Percentiles rank a stretch among this genome's conserved stretches.
Evolutionary conservation across 92 coral and sea anemone genomes (phyloP).

Genomic region (Epizoanthus rinbou): DNA sequence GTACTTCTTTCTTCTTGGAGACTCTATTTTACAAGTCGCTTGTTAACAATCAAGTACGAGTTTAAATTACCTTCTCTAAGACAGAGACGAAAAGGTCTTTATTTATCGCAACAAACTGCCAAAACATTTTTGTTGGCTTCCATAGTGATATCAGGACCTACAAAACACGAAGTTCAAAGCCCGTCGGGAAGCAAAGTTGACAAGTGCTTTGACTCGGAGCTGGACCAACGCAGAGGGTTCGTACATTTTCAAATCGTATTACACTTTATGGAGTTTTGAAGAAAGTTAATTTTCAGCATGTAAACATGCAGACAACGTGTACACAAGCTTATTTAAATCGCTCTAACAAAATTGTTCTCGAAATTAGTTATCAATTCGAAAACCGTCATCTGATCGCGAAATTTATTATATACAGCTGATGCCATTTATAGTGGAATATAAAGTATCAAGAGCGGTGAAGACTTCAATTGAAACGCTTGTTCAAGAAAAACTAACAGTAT

Average conservation of each 20-base stretch:
- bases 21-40: no score
- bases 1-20: no score
- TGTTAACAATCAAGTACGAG: not conserved
- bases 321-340: not conserved
- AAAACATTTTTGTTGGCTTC: not conserved
- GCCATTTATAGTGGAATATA: not conserved
- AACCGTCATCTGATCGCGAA: not conserved
- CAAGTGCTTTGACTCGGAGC: no score
- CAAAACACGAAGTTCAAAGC: constrained; percentile 26
- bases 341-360: not conserved
- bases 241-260: not conserved
- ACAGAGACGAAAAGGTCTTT: not conserved
- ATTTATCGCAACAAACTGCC: not conserved
- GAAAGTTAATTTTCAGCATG: not conserved
- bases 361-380: not conserved
- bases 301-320: constrained; percentile 8
- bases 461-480: no score
- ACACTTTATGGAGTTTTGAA: not conserved
- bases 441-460: no score
- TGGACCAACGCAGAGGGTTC: no score
- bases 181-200: not conserved
- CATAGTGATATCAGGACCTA: constrained; percentile 12
- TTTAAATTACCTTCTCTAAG: not conserved
- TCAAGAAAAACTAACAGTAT: no score
- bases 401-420: no score